phyloP scores from a whole-genome alignment of 2,113 vertebrate species.

The Ptychochromis oligacanthus region DNA sequence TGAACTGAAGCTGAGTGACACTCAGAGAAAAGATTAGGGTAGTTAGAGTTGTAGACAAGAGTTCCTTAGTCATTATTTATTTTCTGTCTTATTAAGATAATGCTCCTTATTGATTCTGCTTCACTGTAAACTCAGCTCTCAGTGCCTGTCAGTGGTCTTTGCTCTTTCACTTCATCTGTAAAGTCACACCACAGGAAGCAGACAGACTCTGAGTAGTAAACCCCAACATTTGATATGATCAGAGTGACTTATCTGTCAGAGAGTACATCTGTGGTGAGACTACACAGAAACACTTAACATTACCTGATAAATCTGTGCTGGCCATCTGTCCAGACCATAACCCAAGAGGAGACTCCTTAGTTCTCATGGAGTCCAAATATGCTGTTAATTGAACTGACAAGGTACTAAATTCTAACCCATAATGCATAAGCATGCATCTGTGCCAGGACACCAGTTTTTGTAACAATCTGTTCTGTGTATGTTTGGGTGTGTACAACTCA shows the following conservation, averaged over 20 bases:
- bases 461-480: not conserved
- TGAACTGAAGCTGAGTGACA: not conserved
- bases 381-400: not conserved
- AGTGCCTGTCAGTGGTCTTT: not conserved
- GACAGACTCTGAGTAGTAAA: not conserved
- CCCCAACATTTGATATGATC: not conserved
- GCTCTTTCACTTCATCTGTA: not conserved
- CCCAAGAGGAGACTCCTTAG: not conserved
- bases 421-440: not conserved
- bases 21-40: not conserved
- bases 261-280: not conserved
- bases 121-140: not conserved
- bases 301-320: not conserved
- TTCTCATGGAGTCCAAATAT: not conserved
- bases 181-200: slow-evolving; percentile 2
- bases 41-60: too few relatives aligned
- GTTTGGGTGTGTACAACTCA: not conserved
- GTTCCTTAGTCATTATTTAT: not conserved
- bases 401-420: not conserved
- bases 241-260: not conserved
- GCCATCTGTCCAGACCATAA: slow-evolving; percentile 2
- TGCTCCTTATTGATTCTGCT: not conserved
- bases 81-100: not conserved
- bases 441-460: not conserved
- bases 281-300: not conserved